Conservation (phyloP, 2,797 vertebrate genomes). For the Oreortyx pictus region DNA sequence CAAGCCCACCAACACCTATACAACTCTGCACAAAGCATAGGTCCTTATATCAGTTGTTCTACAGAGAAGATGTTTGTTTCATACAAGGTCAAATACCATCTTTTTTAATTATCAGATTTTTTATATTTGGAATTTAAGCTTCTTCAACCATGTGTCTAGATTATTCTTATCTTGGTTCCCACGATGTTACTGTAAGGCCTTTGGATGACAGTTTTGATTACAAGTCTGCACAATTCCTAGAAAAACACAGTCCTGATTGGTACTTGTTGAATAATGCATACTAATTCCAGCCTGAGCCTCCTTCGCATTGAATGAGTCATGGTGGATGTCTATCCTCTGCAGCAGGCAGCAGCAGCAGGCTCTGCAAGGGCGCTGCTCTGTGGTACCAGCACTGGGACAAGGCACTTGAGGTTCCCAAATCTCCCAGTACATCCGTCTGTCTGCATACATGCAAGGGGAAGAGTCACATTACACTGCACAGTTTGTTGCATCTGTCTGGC, state of each 20-base stretch:
- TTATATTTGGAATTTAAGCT: not conserved
- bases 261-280: constrained; percentile 22
- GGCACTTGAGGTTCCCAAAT: rapidly evolving
- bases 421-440: not conserved
- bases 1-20: not conserved
- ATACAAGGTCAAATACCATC: not conserved
- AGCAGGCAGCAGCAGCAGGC: not conserved
- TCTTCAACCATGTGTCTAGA: not conserved
- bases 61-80: not conserved
- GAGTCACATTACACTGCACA: not conserved
- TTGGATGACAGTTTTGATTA: constrained; percentile 24
- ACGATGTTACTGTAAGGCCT: not conserved
- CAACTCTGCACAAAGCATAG: not conserved
- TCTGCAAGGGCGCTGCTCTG: not conserved
- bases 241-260: constrained; percentile 25
- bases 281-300: not conserved
- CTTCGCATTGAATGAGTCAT: not conserved
- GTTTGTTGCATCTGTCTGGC: not conserved
- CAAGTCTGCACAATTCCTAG: not conserved
- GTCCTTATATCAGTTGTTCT: not conserved
- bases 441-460: not conserved
- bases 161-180: not conserved
- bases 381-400: not conserved
- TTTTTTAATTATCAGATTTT: not conserved
- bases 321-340: not conserved